Evolutionary conservation across 2,888 invertebrate species (phyloP).

Genomic region (Drosophila paranaensis): DNA sequence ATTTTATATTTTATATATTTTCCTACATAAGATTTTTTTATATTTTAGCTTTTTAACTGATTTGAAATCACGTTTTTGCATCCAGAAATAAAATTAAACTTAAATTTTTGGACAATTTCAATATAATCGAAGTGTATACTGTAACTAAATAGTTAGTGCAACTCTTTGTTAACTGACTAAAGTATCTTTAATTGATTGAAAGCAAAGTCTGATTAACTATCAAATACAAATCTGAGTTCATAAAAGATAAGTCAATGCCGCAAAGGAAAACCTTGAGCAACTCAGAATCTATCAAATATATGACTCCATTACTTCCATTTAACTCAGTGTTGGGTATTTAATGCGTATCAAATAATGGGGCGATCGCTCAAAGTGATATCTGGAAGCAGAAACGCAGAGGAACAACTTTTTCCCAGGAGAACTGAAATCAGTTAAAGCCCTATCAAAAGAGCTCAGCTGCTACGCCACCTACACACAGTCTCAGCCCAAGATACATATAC

Average conservation of each 20-base stretch:
- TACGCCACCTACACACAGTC: neutral
- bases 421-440: neutral
- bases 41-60: too few species aligned
- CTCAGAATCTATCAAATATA: neutral
- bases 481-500: neutral
- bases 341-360: neutral
- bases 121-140: neutral
- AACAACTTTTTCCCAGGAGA: neutral
- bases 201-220: neutral
- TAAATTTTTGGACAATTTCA: neutral
- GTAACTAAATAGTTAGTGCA: neutral
- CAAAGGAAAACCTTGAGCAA: neutral
- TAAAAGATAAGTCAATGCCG: neutral
- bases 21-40: too few species aligned
- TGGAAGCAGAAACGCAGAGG: neutral
- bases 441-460: neutral
- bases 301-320: too few species aligned
- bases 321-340: neutral
- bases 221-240: neutral
- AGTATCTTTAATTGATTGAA: neutral
- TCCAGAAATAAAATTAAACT: too few species aligned
- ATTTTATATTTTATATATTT: too few species aligned
- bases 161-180: neutral
- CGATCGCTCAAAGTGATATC: neutral
- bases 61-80: too few species aligned